Evolutionary conservation across 2,797 vertebrate species (phyloP).

Genomic region (Microctenopoma steveboyesi): DNA sequence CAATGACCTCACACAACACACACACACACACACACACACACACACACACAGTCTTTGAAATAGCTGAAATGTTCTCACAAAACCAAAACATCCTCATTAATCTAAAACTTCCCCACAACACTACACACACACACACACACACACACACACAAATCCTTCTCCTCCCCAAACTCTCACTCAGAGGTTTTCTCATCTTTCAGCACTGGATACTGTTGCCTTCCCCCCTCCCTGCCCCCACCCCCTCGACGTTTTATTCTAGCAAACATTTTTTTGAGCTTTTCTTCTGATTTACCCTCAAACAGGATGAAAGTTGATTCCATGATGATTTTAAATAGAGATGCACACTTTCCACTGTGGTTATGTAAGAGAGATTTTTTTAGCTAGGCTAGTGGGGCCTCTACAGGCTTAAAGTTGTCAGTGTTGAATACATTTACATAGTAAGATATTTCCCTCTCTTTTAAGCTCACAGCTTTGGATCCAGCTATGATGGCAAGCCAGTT

Average conservation of each 20-base stretch:
- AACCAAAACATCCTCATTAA: neutral
- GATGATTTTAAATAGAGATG: constrained; percentile 47
- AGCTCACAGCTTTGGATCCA: constrained; percentile 70
- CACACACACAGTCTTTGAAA: neutral
- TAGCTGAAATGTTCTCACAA: neutral
- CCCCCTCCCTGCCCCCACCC: neutral
- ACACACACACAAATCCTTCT: constrained; percentile 41
- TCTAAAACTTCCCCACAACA: neutral
- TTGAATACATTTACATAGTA: constrained; percentile 79
- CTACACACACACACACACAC: neutral
- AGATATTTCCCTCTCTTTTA: constrained; percentile 72
- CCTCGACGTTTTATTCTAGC: constrained; percentile 31
- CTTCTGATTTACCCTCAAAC: constrained; percentile 34
- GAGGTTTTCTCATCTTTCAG: constrained; percentile 44
- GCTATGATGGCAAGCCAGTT: constrained; percentile 79
- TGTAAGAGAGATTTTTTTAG: constrained; percentile 35
- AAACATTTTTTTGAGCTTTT: constrained; percentile 30
- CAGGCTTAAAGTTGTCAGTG: constrained; percentile 69
- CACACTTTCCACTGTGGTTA: constrained; percentile 40
- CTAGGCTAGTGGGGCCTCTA: constrained; percentile 41
- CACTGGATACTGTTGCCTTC: constrained; percentile 18
- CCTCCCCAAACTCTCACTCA: constrained; percentile 34
- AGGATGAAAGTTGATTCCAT: constrained; percentile 33
- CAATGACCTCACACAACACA: constrained; percentile 23
- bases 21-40: constrained; percentile 8